These are phyloP conservation scores for Rissa tridactyla DNA, from an alignment of 2,113 vertebrate species.

Conservation along the genomic window DNA sequence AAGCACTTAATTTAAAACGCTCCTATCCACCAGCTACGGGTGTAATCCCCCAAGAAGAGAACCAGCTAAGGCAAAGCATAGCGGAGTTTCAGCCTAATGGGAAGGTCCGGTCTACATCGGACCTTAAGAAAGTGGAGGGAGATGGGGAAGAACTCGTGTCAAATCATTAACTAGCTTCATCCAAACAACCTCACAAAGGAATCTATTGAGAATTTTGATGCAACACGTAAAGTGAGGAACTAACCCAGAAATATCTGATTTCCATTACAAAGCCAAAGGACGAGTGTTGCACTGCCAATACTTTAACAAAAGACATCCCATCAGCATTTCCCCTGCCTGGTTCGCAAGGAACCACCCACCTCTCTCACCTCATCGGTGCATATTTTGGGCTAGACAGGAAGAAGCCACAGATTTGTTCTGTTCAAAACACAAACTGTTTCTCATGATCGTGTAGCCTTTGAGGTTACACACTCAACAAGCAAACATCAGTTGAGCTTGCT, in stretches of 20 bases:
- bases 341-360: neutral
- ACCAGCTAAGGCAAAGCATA: neutral
- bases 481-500: neutral
- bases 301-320: neutral
- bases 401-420: neutral
- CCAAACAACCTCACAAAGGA: neutral
- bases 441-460: neutral
- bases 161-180: neutral
- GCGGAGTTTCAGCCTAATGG: neutral
- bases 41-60: neutral
- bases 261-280: constrained; percentile 27
- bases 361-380: neutral
- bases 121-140: neutral
- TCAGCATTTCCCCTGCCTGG: fast-evolving
- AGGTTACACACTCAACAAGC: neutral
- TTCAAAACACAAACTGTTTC: neutral
- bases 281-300: neutral
- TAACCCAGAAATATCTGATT: constrained; percentile 4
- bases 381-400: neutral
- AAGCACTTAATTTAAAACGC: neutral
- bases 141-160: neutral
- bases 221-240: neutral
- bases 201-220: neutral
- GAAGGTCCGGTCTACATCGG: neutral
- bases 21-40: neutral